Conservation (phyloP, 2,113 vertebrate species). For the Chaetops frenatus region DNA sequence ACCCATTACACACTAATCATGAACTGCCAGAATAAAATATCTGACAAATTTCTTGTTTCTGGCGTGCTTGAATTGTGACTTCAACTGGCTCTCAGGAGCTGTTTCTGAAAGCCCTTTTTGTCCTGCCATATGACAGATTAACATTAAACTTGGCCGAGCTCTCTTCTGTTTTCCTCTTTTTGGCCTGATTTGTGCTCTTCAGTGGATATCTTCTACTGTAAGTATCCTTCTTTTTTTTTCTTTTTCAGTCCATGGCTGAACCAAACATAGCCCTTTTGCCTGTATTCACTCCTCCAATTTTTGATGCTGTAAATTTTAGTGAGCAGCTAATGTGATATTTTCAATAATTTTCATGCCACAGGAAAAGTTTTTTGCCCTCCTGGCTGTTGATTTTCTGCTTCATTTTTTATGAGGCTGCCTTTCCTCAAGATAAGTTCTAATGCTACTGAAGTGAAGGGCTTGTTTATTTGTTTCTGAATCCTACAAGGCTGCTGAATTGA, state of each 20-base stretch:
- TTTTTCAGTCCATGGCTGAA: not conserved
- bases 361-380: constrained; percentile 1
- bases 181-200: not conserved
- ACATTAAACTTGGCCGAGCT: not conserved
- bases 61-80: not conserved
- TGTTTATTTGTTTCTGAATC: constrained; percentile 10
- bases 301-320: not conserved
- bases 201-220: not conserved
- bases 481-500: constrained; percentile 2
- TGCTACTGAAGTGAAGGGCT: not conserved
- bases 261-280: not conserved
- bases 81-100: not conserved
- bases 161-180: not conserved
- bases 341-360: not conserved
- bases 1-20: not conserved
- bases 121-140: not conserved
- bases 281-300: not conserved
- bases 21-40: not conserved
- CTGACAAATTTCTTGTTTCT: constrained; percentile 8
- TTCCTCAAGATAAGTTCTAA: constrained; percentile 12
- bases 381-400: constrained; percentile 15
- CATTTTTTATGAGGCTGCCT: not conserved
- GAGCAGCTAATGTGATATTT: not conserved
- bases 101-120: not conserved
- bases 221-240: not conserved